A percentile compares a stretch with the other conserved stretches of the same genome.
phyloP scores from a whole-genome alignment of 2,797 vertebrate species.

The Chaenodraco wilsoni region DNA sequence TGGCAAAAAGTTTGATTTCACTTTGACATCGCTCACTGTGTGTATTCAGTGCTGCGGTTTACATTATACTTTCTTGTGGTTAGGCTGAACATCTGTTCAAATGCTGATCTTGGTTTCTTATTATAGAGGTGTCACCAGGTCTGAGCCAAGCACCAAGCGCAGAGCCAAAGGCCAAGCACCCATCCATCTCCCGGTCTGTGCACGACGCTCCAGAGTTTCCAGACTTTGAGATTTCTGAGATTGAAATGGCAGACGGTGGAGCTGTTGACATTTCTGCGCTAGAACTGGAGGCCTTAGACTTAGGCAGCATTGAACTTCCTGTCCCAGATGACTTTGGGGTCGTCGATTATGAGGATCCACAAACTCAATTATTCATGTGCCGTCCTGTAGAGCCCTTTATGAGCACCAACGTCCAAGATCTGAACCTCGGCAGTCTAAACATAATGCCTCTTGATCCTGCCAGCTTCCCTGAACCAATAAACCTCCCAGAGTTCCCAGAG shows the following conservation, averaged over 20 bases:
- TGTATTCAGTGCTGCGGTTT: conserved; percentile 18
- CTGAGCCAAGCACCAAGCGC: conserved; percentile 7
- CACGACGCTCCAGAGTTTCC: conserved; percentile 73
- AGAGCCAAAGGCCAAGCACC: conserved; percentile 32
- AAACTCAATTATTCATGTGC: conserved; percentile 22
- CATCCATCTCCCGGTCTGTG: conserved; percentile 32
- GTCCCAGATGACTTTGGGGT: conserved; percentile 6
- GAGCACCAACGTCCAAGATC: conserved; percentile 37
- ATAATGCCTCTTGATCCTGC: conserved; percentile 63
- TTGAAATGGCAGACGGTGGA: conserved; percentile 50
- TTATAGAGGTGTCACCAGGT: conserved; percentile 55
- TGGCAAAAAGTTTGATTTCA: conserved; percentile 9
- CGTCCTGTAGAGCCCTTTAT: conserved; percentile 22
- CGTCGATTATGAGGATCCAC: conserved; percentile 25
- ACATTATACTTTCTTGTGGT: conserved; percentile 38
- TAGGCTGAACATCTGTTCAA: conserved; percentile 44
- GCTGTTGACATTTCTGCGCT: conserved; percentile 62
- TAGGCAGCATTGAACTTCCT: conserved; percentile 41
- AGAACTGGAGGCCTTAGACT: conserved; percentile 62
- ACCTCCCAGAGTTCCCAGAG: conserved; percentile 55
- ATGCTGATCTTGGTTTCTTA: conserved; percentile 38
- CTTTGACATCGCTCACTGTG: conserved; percentile 24
- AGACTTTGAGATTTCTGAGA: conserved; percentile 72
- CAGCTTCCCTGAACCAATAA: conserved; percentile 61
- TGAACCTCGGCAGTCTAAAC: conserved; percentile 57